phyloP scores from a whole-genome alignment of 2,113 vertebrate species.

The Dipodomys ordii region DNA sequence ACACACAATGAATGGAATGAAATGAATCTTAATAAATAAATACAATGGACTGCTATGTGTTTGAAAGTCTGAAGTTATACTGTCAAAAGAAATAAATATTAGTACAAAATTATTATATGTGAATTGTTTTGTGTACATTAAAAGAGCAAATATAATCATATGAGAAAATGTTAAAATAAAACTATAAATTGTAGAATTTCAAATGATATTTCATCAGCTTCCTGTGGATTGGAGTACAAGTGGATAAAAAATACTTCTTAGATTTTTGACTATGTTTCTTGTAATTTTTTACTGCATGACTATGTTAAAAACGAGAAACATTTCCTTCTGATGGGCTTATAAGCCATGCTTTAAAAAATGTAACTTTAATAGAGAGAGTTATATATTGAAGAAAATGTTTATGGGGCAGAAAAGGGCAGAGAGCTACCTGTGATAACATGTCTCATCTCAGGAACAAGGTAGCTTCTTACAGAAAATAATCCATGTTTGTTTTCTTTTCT shows the following conservation, averaged over 20 bases:
- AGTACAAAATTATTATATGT: background rate
- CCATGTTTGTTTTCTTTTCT: background rate
- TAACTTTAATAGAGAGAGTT: background rate
- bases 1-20: background rate
- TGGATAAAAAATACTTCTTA: background rate
- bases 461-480: background rate
- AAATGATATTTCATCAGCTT: no score
- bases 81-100: background rate
- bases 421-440: background rate
- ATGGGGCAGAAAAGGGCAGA: background rate
- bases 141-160: background rate
- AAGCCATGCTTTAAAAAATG: background rate
- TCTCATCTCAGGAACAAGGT: background rate
- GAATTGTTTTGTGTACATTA: background rate
- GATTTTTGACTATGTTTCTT: no score
- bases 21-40: background rate
- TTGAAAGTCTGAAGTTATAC: background rate
- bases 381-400: background rate
- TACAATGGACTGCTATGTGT: background rate
- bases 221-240: no score
- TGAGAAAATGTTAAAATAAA: background rate
- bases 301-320: background rate
- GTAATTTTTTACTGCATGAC: background rate
- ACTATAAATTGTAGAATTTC: background rate
- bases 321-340: background rate